These are phyloP conservation scores for Agrotis exclamationis DNA, from an alignment of 2,888 invertebrate species.

Conservation along the genomic window DNA sequence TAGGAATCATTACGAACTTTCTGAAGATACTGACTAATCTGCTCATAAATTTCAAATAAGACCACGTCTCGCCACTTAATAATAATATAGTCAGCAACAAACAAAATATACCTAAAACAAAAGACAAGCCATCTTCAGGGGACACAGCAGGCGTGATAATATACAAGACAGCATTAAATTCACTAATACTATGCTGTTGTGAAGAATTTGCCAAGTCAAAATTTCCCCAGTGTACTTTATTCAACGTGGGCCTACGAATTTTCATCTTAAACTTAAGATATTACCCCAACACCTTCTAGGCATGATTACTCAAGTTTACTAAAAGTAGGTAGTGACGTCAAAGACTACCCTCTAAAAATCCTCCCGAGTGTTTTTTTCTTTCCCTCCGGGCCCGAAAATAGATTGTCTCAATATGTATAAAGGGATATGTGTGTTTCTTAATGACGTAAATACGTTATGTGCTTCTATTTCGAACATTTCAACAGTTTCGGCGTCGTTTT, in stretches of 20 bases:
- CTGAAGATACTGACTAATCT: no score
- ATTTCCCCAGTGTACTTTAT: slow-evolving; percentile 57
- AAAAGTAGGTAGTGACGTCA: slow-evolving; percentile 25
- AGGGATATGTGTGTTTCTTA: slow-evolving; percentile 33
- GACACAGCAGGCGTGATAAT: neutral
- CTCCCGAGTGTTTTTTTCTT: slow-evolving; percentile 15
- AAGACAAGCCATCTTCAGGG: neutral
- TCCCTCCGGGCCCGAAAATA: slow-evolving; percentile 24
- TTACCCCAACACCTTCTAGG: slow-evolving; percentile 38
- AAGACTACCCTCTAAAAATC: slow-evolving; percentile 39
- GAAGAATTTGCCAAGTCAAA: slow-evolving; percentile 51
- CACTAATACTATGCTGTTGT: slow-evolving; percentile 32
- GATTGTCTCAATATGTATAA: slow-evolving; percentile 39
- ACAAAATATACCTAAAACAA: slow-evolving; percentile 5
- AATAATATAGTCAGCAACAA: neutral
- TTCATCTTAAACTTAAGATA: slow-evolving; percentile 52
- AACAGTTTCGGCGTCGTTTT: slow-evolving; percentile 35
- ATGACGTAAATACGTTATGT: slow-evolving; percentile 45
- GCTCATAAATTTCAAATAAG: no score
- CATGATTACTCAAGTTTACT: slow-evolving; percentile 44
- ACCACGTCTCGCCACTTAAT: neutral
- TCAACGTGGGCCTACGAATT: slow-evolving; percentile 41
- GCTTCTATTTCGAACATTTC: slow-evolving; percentile 47
- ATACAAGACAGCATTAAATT: slow-evolving; percentile 32
- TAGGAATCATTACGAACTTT: neutral